A percentile compares a stretch with the other conserved stretches of the same genome.
Evolutionary conservation across 2,797 vertebrate genomes (phyloP).

Genomic region (Tangara arthus): DNA sequence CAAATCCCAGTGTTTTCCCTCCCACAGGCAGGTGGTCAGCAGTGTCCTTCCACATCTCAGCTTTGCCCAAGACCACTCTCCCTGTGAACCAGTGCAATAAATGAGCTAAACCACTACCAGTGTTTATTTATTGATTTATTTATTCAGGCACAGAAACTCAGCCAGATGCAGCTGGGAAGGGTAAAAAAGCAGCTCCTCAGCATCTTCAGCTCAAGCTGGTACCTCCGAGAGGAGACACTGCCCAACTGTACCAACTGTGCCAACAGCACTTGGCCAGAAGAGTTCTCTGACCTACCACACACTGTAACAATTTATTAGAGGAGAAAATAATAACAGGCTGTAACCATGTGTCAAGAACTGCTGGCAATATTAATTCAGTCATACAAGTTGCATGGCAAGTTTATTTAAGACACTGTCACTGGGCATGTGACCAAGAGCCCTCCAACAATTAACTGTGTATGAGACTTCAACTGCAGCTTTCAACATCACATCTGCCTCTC

Average conservation of each 20-base stretch:
- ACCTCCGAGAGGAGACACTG: neutral
- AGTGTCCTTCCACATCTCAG: neutral
- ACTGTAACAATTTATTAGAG: neutral
- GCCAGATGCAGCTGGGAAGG: neutral
- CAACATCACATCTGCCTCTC: neutral
- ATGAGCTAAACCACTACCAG: neutral
- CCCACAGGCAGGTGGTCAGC: neutral
- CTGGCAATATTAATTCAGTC: neutral
- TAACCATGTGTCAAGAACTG: neutral
- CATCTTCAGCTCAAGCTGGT: neutral
- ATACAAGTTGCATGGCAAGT: neutral
- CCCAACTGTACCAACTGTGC: neutral
- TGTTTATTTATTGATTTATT: neutral
- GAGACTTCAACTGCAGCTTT: neutral
- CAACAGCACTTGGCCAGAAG: neutral
- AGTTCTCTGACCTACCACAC: neutral
- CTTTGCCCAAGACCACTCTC: neutral
- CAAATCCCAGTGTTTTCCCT: neutral
- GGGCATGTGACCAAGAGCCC: neutral
- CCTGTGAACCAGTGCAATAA: neutral
- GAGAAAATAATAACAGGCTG: neutral
- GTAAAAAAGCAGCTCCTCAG: neutral
- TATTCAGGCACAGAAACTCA: neutral
- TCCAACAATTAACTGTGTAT: neutral
- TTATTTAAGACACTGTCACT: neutral